Evolutionary conservation across 2,113 vertebrate species (phyloP), one percentile per base, ranked within the genome.

Genomic region (Ptychochromis oligacanthus): DNA sequence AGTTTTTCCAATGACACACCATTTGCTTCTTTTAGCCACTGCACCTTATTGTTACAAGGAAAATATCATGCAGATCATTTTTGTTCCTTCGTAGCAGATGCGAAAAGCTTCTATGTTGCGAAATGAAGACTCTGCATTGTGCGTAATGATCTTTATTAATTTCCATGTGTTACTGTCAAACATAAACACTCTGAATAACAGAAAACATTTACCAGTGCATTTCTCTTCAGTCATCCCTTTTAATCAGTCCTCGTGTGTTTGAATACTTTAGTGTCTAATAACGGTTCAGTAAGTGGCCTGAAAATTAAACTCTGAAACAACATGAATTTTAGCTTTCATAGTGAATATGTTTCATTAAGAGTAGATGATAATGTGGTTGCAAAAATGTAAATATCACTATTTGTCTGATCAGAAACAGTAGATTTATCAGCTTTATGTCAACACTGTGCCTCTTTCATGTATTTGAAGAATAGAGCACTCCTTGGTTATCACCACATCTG

Each of bases 181-280:
- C 55, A 74, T 6, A 43, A 36, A 62, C 28, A 55, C 57, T 67
- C 10, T 60, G 17, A 18, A 4, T 34, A 82, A 59, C 64, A 75
- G 43, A 54, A 52, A 86, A 78, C 46, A 79, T 75, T 67, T 22
- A 75, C 7, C 75, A 84, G 79, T 7, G 8, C 83, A 70, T 80
- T 31, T 31, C 10, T 43, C 28, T 31, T 82, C 82, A 87, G 81
- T 89, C 81, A 12, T 86, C 81, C 78, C 31, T 72, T 81, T 88
- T 28, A 2, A 78, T 86, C 77, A 74, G 26, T 83, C 26, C n/a
- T 24, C 7, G 1, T 8, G 3, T 7, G 38, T 8, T 15, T 8
- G n/a, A 64, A 31, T 17, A 36, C 2, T 14, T 85, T 87, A 77
- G 58, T 82, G 79, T 81, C 60, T 75, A 24, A 24, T 67, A 36